Base-by-base conservation (phyloP, 2,113 vertebrate species). In the Spea multiplicata region DNA sequence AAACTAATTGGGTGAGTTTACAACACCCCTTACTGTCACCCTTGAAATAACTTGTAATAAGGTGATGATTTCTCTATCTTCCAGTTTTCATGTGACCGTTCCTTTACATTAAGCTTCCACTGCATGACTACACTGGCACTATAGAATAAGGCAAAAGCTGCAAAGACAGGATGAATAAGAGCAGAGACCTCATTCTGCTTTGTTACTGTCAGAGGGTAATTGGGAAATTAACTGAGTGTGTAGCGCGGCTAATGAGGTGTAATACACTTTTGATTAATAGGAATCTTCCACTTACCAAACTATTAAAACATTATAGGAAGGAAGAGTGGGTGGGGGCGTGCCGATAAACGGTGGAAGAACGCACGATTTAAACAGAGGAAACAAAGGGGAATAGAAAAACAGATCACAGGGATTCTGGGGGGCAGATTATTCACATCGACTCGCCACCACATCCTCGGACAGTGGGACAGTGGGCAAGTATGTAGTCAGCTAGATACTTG, bases 141-240 rank as follows among this genome's bases (percentile, higher is more conserved):
- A 30, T 30, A 30, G 30, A 30, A 30, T 30, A 30, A 30, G 30
- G 30, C 30, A 30, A 30, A 30, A 30, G 30, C 30, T 66, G 73
- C 81, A 55, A 77, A 3, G 83, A n/a, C 83, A 85, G 30, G 0
- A 76, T 71, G 12, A 84, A 45, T 59, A 83, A 70, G 61, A 65
- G 10, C 68, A 87, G 80, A 77, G 84, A 86, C 80, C 44, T 59
- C 67, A 67, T 86, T 87, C 85, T 82, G 70, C 82, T 86, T 53
- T 75, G 71, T 82, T 65, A 78, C 75, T 82, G 85, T 82, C 71
- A 80, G 53, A 84, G 8, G 82, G 84, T 86, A 88, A 88, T 70
- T 86, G 82, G 82, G 88, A 90, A 91, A 87, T 76, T 89, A 91
- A 86, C 85, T 80, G 84, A 87, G 82, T 84, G 80, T 85, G 82